Evolutionary conservation across 2,113 vertebrate genomes (phyloP), one percentile per base, ranked within the genome.

Genomic region (Otis tarda): DNA sequence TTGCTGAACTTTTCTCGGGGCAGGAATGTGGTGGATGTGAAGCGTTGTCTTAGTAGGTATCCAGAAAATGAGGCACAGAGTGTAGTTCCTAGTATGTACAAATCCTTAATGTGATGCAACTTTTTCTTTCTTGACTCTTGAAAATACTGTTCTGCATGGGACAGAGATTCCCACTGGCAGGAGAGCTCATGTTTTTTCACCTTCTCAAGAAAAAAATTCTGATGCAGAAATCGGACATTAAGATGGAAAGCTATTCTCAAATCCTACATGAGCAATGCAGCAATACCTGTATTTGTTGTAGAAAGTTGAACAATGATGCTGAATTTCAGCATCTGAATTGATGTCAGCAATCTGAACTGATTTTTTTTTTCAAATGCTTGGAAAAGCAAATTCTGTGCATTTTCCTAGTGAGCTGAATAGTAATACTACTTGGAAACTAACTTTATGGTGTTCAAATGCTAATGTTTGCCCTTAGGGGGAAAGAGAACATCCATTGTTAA

Each of bases 121-220:
- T 30, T 2, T 49, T 80, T 82, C 22, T 89, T 83, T 78, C 64
- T 59, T 77, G 22, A 70, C 41, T 89, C 89, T 18, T 71, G 21
- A 89, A 96, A 93, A 90, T 47, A 30, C 13, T 71, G 43, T 80
- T 65, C 21, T 33, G 28, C 10, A 12, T 82, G 53, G 30, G 84
- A 70, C 41, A 73, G 43, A 80, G 49, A 50, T 93, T 92, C 43
- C 75, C 67, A 63, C 61, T 83, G 37, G 52, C 13, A 43, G 64
- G 78, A 77, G 31, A 67, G 84, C 39, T 78, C 3, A 57, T 93
- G 41, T 90, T 96, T 97, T 95, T 86, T 90, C 86, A 68, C 60
- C 78, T 94, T 91, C 25, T 71, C 31, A 68, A 57, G 68, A 85
- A 59, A 75, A 52, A 55, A 76, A 41, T 8, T 27, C 9, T 65